phyloP scores from a whole-genome alignment of 2,888 invertebrate species.

The Eledona agricola region DNA sequence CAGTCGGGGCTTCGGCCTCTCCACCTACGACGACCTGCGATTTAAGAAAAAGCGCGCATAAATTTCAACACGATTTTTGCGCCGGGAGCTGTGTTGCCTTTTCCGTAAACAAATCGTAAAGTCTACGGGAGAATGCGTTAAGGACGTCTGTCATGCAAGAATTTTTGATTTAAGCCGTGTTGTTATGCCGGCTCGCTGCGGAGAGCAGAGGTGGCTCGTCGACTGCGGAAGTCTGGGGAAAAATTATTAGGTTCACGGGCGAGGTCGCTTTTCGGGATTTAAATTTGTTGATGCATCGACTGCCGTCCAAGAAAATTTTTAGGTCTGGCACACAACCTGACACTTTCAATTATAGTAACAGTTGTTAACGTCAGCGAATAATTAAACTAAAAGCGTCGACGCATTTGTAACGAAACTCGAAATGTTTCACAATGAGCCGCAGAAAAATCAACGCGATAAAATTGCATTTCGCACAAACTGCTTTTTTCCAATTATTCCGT shows the following conservation, averaged over 20 bases:
- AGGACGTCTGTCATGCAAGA: constrained; percentile 15
- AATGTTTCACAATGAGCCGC: too few relatives aligned
- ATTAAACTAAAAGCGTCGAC: too few relatives aligned
- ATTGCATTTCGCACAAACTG: too few relatives aligned
- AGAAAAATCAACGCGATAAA: too few relatives aligned
- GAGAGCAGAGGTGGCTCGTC: constrained; percentile 14
- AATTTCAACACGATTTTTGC: constrained; percentile 1
- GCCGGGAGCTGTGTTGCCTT: constrained; percentile 1
- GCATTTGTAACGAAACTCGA: too few relatives aligned
- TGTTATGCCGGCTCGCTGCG: constrained; percentile 2
- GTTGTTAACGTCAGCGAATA: too few relatives aligned
- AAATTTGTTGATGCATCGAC: too few relatives aligned
- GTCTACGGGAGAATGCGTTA: constrained; percentile 10
- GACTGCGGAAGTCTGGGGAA: constrained; percentile 10
- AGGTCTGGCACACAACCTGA: too few relatives aligned
- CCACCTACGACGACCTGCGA: constrained; percentile 16
- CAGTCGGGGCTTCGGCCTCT: constrained; percentile 8
- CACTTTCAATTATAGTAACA: too few relatives aligned
- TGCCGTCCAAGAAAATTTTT: too few relatives aligned
- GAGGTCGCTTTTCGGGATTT: too few relatives aligned
- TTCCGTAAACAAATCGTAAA: constrained; percentile 24
- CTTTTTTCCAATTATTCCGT: too few relatives aligned
- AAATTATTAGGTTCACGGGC: constrained; percentile 14
- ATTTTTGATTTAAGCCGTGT: constrained; percentile 10
- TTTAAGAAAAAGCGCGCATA: constrained; percentile 7